Evolutionary conservation across 2,888 invertebrate genomes (phyloP).

Genomic region (Platycnemis pennipes): DNA sequence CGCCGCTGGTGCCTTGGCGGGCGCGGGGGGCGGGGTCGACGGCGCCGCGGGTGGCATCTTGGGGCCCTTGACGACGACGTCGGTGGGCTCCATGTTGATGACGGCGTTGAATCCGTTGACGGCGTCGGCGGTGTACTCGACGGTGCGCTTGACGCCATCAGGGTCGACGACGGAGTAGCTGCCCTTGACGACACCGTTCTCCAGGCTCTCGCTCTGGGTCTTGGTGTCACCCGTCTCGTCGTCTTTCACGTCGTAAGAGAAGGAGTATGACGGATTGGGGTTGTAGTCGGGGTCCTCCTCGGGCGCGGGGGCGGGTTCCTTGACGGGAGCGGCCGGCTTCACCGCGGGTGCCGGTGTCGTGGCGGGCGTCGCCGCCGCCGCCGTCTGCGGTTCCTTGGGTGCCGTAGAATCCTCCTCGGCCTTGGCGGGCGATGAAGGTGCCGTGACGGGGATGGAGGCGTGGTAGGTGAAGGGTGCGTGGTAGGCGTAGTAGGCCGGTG

Average conservation of each 20-base stretch:
- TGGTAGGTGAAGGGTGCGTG: constrained; percentile 39
- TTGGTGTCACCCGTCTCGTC: constrained; percentile 63
- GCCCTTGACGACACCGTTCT: constrained; percentile 50
- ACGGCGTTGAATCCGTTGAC: constrained; percentile 65
- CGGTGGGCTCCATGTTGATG: constrained; percentile 20
- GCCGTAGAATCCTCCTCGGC: constrained; percentile 71
- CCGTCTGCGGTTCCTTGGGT: constrained; percentile 69
- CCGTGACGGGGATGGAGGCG: background rate
- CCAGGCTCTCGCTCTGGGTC: constrained; percentile 43
- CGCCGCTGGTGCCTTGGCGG: background rate
- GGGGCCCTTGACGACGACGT: background rate
- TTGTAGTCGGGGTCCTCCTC: constrained; percentile 54
- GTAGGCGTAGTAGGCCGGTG: background rate
- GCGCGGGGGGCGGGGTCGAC: constrained; percentile 72
- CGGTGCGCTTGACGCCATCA: constrained; percentile 49
- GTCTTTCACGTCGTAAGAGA: constrained; percentile 64
- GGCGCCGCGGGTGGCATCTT: constrained; percentile 73
- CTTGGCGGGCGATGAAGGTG: background rate
- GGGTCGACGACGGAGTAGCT: constrained; percentile 74
- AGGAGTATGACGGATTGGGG: constrained; percentile 66
- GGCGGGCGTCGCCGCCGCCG: constrained; percentile 45
- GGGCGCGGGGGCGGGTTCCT: background rate
- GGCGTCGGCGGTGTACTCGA: constrained; percentile 56
- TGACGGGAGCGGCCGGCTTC: constrained; percentile 70
- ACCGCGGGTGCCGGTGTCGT: constrained; percentile 70